phyloP scores from a whole-genome alignment of 2,113 vertebrate genomes.

The Mesembrinibis cayennensis region DNA sequence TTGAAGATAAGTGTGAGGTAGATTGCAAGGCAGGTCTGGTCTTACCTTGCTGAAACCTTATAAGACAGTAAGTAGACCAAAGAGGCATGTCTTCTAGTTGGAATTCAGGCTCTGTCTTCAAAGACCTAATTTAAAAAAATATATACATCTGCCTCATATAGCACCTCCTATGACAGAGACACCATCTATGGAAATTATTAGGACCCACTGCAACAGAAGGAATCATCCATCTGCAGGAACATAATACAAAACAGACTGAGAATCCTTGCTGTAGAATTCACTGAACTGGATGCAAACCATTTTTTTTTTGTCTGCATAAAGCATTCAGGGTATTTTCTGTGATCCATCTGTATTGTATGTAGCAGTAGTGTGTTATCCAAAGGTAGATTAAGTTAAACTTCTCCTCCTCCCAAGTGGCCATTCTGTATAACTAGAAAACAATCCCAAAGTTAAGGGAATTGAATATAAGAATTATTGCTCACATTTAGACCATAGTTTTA shows the following conservation, averaged over 20 bases:
- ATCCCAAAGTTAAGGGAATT: background rate
- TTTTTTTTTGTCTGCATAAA: background rate
- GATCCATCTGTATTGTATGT: background rate
- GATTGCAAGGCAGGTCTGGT: background rate
- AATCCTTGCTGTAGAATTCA: background rate
- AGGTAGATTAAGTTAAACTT: conserved; percentile 12
- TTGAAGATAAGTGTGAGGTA: background rate
- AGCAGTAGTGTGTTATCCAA: background rate
- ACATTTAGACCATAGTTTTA: background rate
- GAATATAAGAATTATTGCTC: background rate
- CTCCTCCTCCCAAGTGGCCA: background rate
- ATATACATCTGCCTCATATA: background rate
- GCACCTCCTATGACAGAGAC: background rate
- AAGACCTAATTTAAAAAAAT: background rate
- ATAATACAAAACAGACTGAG: background rate
- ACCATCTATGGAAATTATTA: background rate
- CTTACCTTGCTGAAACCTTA: background rate
- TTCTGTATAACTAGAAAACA: conserved; percentile 7
- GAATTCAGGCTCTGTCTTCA: background rate
- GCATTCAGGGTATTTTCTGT: background rate
- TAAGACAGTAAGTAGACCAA: background rate
- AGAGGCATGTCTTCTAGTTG: background rate
- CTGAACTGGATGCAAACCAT: background rate
- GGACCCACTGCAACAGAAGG: background rate
- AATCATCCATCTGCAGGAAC: background rate